These are phyloP conservation scores for Smutsia temminckii DNA, from an alignment of 2,797 vertebrate species.

Conservation along the genomic window DNA sequence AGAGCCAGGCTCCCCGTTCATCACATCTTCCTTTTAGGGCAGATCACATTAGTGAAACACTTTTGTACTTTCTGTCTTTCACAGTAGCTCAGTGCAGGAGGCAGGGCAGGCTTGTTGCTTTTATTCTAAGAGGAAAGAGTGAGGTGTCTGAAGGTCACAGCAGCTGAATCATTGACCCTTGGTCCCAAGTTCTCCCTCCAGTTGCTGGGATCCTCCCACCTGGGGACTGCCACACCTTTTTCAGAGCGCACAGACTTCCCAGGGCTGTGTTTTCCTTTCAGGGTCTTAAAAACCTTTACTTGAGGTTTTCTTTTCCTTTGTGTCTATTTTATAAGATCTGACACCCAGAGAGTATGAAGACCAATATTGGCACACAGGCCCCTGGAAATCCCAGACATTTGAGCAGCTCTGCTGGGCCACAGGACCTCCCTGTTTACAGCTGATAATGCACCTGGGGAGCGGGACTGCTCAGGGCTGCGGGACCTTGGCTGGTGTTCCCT, in stretches of 20 bases:
- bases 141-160: background rate
- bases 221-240: rapidly evolving
- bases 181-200: background rate
- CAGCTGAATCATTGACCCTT: background rate
- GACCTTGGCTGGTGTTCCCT: background rate
- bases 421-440: background rate
- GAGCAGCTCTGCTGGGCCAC: rapidly evolving
- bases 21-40: background rate
- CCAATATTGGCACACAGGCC: background rate
- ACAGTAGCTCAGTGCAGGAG: background rate
- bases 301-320: background rate
- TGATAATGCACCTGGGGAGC: background rate
- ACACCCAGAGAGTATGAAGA: background rate
- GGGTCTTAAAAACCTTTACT: background rate
- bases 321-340: background rate
- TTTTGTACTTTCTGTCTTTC: background rate
- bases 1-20: background rate
- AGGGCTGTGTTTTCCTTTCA: background rate
- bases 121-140: background rate
- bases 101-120: background rate
- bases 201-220: background rate
- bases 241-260: background rate
- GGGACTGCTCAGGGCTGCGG: rapidly evolving
- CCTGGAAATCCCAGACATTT: background rate
- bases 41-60: background rate